These are phyloP conservation scores for Meda fulgida DNA, from an alignment of 2,797 vertebrate species.

Conservation along the genomic window DNA sequence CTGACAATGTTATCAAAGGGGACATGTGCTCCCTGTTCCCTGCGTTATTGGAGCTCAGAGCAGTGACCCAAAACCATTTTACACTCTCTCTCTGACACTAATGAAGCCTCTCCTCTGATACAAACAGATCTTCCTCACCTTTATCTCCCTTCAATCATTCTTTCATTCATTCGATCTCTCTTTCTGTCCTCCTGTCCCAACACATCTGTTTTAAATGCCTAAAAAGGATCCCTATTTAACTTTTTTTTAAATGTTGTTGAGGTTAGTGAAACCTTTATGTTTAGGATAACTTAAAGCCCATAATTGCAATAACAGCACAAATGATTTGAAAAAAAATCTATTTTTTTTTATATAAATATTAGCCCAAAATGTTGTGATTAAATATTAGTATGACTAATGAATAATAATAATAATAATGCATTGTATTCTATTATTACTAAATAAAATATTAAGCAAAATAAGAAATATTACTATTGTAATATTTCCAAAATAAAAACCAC, in stretches of 20 bases:
- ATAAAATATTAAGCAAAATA: background rate
- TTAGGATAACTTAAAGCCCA: constrained; percentile 17
- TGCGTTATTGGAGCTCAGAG: constrained; percentile 30
- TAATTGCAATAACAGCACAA: background rate
- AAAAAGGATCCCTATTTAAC: constrained; percentile 22
- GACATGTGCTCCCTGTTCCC: constrained; percentile 35
- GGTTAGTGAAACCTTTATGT: constrained; percentile 7
- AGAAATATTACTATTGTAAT: background rate
- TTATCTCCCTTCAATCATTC: constrained; percentile 42
- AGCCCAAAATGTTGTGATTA: background rate
- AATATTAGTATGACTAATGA: background rate
- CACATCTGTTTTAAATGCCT: constrained; percentile 20
- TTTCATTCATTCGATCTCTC: constrained; percentile 25
- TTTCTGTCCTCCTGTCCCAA: constrained; percentile 9
- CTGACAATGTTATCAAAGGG: constrained; percentile 50
- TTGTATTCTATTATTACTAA: background rate
- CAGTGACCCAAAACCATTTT: constrained; percentile 41
- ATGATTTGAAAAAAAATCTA: background rate
- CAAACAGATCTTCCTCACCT: constrained; percentile 37
- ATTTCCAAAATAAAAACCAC: background rate
- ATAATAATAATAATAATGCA: background rate
- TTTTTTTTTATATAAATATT: background rate
- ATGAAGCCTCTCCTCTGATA: constrained; percentile 35
- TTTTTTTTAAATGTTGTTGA: background rate
- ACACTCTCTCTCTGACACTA: constrained; percentile 40